Base-by-base conservation (phyloP, 2,888 invertebrate species). In the Siphlonurus alternatus region DNA sequence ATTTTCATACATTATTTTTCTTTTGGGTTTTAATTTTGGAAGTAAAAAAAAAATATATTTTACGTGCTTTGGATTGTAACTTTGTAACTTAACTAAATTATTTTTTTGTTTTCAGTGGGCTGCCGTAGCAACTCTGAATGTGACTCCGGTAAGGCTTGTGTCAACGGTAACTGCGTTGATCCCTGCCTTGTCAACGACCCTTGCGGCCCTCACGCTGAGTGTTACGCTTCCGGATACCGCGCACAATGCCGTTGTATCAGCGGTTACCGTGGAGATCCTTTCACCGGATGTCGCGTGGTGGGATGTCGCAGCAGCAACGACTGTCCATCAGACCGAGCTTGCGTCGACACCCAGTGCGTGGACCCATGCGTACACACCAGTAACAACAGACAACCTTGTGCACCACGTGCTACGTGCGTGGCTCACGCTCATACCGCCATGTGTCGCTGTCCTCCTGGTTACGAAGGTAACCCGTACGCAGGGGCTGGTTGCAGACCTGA, bases 251-350 rank as follows among this genome's bases (percentile, higher is more conserved):
- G 86, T 65, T 94, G 94, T 72, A 80, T 83, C 59, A 81, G 85
- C 67, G 93, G 93, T 62, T 92, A 86, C 72, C 80, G 88, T 70
- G 90, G 91, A 64, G 86, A 91, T 74, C 86, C 90, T 1, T 82
- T 83, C 68, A 82, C 83, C 59, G 81, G 85, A 66, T 91, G 92
- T 73, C 80, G 81, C 68, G 82, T 89, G 61, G 85, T 92, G 66
- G 93, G 90, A 66, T 94, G 94, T 73, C 81, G 85, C 71, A 86
- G 88, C 59, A 91, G 92, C 74, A 88, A 88, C 67, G 93, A 94
- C 72, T 94, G 94, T 74, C 91, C 93, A 10, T 78, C 81, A 61
- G 89, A 93, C 72, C 85, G 88, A 73, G 85, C 89, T 71, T 94
- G 94, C 74, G 84, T 86, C 70, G 90, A 91, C 70, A 86, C 87